Evolutionary conservation across 2,797 vertebrate genomes (phyloP), one percentile per base, ranked within the genome.

Genomic region (Capromys pilorides): DNA sequence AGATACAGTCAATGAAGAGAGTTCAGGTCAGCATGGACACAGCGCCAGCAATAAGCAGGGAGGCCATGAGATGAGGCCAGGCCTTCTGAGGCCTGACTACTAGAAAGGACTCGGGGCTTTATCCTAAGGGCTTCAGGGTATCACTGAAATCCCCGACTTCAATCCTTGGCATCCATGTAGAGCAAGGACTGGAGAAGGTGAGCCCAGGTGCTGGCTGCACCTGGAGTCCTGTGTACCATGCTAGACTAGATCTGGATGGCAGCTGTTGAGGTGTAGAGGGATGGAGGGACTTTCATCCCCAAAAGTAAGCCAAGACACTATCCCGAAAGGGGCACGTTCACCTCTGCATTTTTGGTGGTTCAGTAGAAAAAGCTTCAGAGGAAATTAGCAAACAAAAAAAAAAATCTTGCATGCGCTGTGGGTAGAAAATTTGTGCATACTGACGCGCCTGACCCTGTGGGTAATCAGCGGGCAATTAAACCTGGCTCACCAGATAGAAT

Each of bases 401-500:
- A 67, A 45, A 75, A 45, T 71, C 83, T 89, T 77, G 64, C 31
- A 26, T 31, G 18, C 71, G 28, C 66, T 51, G 61, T 31, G 19
- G 90, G 51, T 82, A 22, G 61, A 90, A 91, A 79, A 11, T 28
- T 31, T 59, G 75, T 31, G 39, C 6, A 12, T 49, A 49, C 51
- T 86, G n/a, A 14, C 51, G 94, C 19, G 11, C 78, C 87, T 92
- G 86, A 91, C 92, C 95, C 86, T 12, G 8, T 24, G 49, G 73
- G 86, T 75, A 90, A 95, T 96, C 93, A 94, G 86, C 62, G 61
- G 90, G 91, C 84, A 88, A 92, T 86, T 61, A 83, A 77, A 79
- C 39, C n/a, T 39, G 0, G 4, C 36, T 88, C 9, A 1, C 73
- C 69, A 90, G 95, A 94, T 85, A 45, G 88, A 92, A 66, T 90